Conservation (phyloP, 2,113 vertebrate genomes). For the Morone chrysops region DNA sequence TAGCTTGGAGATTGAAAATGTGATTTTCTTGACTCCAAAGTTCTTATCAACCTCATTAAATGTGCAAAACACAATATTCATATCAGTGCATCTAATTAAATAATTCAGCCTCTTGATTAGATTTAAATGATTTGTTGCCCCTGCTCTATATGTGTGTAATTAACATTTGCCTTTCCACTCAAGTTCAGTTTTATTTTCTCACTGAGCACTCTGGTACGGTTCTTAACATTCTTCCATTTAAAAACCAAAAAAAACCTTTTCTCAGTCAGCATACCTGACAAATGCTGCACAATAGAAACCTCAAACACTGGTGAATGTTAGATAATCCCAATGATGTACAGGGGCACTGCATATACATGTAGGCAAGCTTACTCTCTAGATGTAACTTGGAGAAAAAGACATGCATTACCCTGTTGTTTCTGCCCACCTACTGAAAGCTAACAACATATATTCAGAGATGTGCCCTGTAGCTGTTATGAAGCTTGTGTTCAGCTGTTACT, state of each 20-base stretch:
- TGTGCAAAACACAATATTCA: slow-evolving; percentile 33
- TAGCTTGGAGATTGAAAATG: slow-evolving; percentile 4
- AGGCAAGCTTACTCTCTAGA: background rate
- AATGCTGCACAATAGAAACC: background rate
- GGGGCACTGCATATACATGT: no score
- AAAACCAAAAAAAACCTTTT: background rate
- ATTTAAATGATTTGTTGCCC: slow-evolving; percentile 10
- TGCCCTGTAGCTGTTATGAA: background rate
- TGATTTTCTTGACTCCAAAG: slow-evolving; percentile 14
- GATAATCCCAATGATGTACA: background rate
- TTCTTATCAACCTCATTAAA: slow-evolving; percentile 27
- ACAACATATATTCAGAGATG: background rate
- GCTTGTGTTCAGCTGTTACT: slow-evolving; percentile 1
- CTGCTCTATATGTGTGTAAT: background rate
- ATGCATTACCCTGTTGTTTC: background rate
- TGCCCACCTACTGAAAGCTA: background rate
- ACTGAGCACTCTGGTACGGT: background rate
- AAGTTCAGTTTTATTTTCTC: slow-evolving; percentile 1
- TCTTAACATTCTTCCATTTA: background rate
- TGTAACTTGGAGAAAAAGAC: no score
- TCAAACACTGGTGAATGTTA: background rate
- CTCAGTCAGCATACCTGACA: background rate
- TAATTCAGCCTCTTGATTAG: slow-evolving; percentile 27
- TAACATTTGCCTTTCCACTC: slow-evolving; percentile 21
- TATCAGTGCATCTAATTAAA: slow-evolving; percentile 18